Conservation (phyloP, 2,113 vertebrate species). For the Bambusicola thoracicus region DNA sequence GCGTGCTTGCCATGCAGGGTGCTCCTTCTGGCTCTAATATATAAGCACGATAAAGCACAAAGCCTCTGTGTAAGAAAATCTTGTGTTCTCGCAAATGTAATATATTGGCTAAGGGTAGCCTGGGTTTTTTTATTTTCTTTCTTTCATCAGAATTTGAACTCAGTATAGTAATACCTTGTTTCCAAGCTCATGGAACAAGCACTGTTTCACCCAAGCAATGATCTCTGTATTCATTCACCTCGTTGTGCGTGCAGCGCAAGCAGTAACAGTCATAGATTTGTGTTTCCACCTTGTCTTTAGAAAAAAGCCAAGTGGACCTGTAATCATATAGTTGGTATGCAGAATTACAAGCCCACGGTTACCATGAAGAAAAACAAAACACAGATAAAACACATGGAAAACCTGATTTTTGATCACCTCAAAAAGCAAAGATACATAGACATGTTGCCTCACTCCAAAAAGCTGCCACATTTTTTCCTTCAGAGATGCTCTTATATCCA, state of each 20-base stretch:
- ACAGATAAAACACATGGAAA: not conserved
- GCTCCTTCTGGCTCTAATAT: constrained; percentile 11
- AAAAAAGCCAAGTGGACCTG: not conserved
- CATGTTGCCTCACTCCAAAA: not conserved
- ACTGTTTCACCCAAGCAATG: not conserved
- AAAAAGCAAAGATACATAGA: not conserved
- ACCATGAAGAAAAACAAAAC: not conserved
- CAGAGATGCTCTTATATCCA: not conserved
- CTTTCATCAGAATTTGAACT: not conserved
- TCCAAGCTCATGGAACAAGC: not conserved
- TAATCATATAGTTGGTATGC: rapidly evolving
- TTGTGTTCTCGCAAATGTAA: not conserved
- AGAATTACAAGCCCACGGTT: not conserved
- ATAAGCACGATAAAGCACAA: not conserved
- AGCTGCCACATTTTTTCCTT: not conserved
- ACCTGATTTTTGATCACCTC: not conserved
- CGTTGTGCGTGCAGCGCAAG: not conserved
- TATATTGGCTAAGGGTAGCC: not conserved
- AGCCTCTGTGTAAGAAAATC: not conserved
- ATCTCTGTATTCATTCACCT: not conserved
- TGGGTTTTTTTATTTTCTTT: not conserved
- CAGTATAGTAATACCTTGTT: not conserved
- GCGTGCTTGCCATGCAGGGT: not conserved
- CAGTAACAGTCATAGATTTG: not conserved
- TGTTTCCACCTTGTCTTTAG: not conserved